These are phyloP conservation scores for Bradypodion ventrale DNA, from an alignment of 2,797 vertebrate genomes.

Conservation along the genomic window DNA sequence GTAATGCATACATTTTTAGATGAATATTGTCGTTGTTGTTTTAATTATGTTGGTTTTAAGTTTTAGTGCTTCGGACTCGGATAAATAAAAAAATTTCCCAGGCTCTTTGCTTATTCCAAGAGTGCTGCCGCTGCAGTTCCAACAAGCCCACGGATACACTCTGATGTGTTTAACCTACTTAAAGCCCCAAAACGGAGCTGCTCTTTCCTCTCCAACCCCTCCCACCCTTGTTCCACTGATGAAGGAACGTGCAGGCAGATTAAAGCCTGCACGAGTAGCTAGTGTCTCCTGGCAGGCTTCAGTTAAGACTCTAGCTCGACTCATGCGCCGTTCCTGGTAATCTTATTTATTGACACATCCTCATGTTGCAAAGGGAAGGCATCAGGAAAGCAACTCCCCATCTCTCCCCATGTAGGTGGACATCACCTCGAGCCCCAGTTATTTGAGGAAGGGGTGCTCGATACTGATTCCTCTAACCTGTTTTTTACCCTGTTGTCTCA, in stretches of 20 bases:
- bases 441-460: background rate
- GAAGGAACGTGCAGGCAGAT: slow-evolving; percentile 32
- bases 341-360: slow-evolving; percentile 10
- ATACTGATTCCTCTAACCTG: background rate
- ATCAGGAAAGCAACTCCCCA: background rate
- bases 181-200: slow-evolving; percentile 29
- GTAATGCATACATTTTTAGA: no score
- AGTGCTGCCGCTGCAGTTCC: background rate
- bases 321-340: slow-evolving; percentile 9
- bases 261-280: slow-evolving; percentile 33
- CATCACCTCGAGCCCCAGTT: background rate
- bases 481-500: background rate
- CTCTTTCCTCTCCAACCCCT: slow-evolving; percentile 19
- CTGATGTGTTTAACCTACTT: slow-evolving; percentile 43
- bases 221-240: slow-evolving; percentile 29
- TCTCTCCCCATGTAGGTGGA: background rate
- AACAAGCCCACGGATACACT: slow-evolving; percentile 21
- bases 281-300: slow-evolving; percentile 31
- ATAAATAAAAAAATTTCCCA: no score
- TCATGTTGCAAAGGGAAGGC: background rate
- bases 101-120: slow-evolving; percentile 21
- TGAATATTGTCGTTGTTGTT: no score
- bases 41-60: no score
- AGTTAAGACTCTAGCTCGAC: slow-evolving; percentile 11
- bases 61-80: no score